Evolutionary conservation across 2,797 vertebrate species (phyloP), one percentile per base, ranked within the genome.

Genomic region (Rhinoraja longicauda): DNA sequence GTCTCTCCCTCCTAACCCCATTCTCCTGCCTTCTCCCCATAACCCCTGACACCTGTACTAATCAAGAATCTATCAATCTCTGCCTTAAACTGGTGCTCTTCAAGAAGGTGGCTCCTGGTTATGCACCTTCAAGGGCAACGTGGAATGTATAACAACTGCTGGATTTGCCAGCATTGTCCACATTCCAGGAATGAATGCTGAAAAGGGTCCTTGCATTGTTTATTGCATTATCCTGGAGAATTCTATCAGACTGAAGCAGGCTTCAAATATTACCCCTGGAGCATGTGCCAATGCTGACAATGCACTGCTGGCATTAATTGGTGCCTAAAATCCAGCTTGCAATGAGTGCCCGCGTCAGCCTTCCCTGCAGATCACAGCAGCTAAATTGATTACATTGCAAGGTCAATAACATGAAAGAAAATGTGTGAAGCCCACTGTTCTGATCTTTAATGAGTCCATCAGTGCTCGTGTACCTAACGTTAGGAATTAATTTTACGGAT

Each of bases 401-500:
- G 15, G 53, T 88, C 7, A 88, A 36, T 88, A 62, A 88, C n/a
- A 73, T 53, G 12, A 73, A 70, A 24, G 39, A 29, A 75, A n/a
- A 92, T 92, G 24, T 15, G 39, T 92, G 90, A 92, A 73, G 24
- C 39, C 70, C 45, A 53, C 26, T 73, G 72, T 75, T 75, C 90
- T 92, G 39, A 75, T 92, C 36, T 75, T 92, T 92, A 92, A 92
- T 57, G 26, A 75, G 21, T 53, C 70, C 24, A 75, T 72, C 90
- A 53, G 70, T 92, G 90, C 45, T 53, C 67, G 45, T 73, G 39
- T 45, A 53, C 90, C 67, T 92, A 45, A 29, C 70, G 75, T 92
- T 75, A 73, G 17, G 12, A 92, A 57, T 53, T 92, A 73, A 72
- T 75, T 92, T 92, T 53, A 92, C 75, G 90, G 70, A 92, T 92